Evolutionary conservation across 92 coral and sea anemone genomes (phyloP).

Genomic region (Umimayanthus kanabou): DNA sequence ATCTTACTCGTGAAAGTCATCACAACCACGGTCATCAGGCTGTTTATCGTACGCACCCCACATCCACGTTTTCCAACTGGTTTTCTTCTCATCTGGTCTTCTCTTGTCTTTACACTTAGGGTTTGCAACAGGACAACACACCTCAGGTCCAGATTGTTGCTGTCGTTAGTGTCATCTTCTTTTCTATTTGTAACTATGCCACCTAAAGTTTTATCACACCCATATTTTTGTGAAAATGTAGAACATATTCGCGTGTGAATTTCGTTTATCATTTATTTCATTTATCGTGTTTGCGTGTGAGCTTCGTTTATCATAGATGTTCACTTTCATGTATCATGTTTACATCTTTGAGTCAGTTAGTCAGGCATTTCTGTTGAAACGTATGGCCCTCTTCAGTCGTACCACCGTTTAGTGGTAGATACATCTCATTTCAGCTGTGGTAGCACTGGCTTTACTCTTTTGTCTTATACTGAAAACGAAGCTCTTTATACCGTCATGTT

Average conservation of each 20-base stretch:
- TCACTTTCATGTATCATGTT: not conserved
- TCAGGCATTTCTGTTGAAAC: not conserved
- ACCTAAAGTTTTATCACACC: no score
- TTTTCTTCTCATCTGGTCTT: constrained; percentile 13
- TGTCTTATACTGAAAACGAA: not conserved
- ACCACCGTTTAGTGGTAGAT: not conserved
- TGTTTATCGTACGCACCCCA: not conserved
- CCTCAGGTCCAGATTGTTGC: constrained; percentile 38
- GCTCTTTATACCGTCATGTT: not conserved
- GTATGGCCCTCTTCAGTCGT: not conserved
- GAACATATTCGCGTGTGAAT: not conserved
- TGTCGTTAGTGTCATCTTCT: constrained; percentile 2
- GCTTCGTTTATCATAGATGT: not conserved
- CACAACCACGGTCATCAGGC: not conserved
- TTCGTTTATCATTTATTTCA: not conserved
- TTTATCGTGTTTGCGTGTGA: not conserved
- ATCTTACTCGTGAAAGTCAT: not conserved
- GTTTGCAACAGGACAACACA: constrained; percentile 26
- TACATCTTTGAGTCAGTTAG: not conserved
- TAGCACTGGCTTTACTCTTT: not conserved
- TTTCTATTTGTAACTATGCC: not conserved
- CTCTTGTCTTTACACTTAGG: constrained; percentile 26
- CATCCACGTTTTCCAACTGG: not conserved
- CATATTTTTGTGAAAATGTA: not conserved
- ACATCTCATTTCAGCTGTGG: not conserved